phyloP scores from a whole-genome alignment of 2,888 invertebrate genomes.

The Neria commutata region DNA sequence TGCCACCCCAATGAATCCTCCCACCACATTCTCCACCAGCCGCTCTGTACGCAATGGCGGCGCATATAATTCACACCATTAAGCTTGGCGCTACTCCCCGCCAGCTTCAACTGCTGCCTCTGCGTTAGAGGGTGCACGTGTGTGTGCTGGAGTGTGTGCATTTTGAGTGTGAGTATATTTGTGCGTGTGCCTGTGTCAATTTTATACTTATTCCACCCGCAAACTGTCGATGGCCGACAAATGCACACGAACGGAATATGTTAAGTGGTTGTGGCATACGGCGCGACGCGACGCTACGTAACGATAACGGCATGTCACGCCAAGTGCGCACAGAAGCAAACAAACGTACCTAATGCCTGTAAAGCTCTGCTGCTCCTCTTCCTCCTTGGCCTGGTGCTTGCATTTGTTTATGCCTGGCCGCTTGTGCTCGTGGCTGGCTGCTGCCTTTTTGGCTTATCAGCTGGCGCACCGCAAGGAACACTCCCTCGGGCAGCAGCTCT shows the following conservation, averaged over 20 bases:
- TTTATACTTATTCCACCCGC: conserved; percentile 13
- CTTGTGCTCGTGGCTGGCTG: too few relatives aligned
- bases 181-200: conserved; percentile 14
- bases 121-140: too few relatives aligned
- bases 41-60: background rate
- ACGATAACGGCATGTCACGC: conserved; percentile 4
- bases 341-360: background rate
- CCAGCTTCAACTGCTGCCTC: too few relatives aligned
- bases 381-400: too few relatives aligned
- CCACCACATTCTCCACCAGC: too few relatives aligned
- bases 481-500: background rate
- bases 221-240: conserved; percentile 14
- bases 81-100: conserved; percentile 14
- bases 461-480: background rate
- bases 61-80: conserved; percentile 22
- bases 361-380: too few relatives aligned
- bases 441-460: conserved; percentile 19
- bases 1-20: too few relatives aligned
- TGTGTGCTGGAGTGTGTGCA: conserved; percentile 10
- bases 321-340: conserved; percentile 9
- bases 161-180: background rate
- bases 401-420: too few relatives aligned
- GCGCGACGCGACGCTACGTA: conserved; percentile 3
- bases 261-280: conserved; percentile 16
- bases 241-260: conserved; percentile 17